Percentiles rank a stretch among this genome's conserved stretches.
These are phyloP conservation scores for Asteroscopus sphinx DNA, from an alignment of 2,888 invertebrate genomes.

Conservation along the genomic window DNA sequence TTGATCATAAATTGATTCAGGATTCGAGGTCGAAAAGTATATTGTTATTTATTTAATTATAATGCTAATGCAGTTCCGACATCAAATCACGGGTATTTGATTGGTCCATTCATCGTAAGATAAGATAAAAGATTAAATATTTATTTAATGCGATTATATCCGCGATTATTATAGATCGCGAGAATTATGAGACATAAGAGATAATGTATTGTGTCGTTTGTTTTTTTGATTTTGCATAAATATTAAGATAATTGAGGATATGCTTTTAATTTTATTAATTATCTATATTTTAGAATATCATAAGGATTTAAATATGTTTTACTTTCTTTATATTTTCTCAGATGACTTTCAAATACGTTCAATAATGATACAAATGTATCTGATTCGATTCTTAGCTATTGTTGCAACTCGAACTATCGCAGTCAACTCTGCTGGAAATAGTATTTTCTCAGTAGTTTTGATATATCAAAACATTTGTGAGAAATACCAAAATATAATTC, in stretches of 20 bases:
- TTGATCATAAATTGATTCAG: not conserved
- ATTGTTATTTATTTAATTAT: constrained; percentile 3
- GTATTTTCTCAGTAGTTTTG: too few species aligned
- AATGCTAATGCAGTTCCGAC: constrained; percentile 39
- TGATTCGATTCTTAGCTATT: too few species aligned
- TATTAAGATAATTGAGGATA: not conserved
- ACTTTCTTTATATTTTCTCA: too few species aligned
- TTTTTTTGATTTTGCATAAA: constrained; percentile 2
- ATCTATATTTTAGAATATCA: too few species aligned
- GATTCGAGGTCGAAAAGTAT: not conserved
- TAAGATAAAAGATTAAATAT: constrained; percentile 27
- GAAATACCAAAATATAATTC: too few species aligned
- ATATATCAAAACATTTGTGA: too few species aligned
- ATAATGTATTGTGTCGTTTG: constrained; percentile 10
- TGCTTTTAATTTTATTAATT: too few species aligned
- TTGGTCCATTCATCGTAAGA: constrained; percentile 26
- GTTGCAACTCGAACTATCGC: too few species aligned
- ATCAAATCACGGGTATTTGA: constrained; percentile 14
- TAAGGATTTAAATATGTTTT: too few species aligned
- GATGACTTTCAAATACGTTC: too few species aligned
- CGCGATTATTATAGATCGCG: constrained; percentile 28
- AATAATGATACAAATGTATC: too few species aligned
- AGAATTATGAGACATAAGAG: constrained; percentile 6
- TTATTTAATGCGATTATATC: constrained; percentile 39
- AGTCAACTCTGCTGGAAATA: too few species aligned